A percentile compares a stretch with the other conserved stretches of the same genome.
Evolutionary conservation across 2,113 vertebrate genomes (phyloP).

Genomic region (Ginglymostoma cirratum): DNA sequence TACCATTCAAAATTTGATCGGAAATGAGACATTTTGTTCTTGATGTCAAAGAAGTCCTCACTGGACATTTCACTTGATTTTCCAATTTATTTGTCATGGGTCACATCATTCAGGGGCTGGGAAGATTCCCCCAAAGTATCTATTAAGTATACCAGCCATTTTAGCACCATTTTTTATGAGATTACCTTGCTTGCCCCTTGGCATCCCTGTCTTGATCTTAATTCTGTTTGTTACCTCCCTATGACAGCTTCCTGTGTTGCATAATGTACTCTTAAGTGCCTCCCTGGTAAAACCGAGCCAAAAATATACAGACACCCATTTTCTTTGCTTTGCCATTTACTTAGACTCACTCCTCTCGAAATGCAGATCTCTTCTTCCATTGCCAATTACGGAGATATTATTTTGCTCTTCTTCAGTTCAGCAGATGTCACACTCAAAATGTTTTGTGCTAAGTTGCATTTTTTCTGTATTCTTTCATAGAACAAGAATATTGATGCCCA

Average conservation of each 20-base stretch:
- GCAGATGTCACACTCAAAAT: not conserved
- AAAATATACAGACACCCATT: not conserved
- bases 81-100: no score
- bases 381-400: not conserved
- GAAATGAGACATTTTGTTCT: no score
- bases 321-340: not conserved
- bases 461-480: no score
- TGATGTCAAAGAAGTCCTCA: no score
- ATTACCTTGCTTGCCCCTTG: not conserved
- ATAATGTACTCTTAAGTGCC: not conserved
- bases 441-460: not conserved
- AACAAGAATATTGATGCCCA: no score
- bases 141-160: not conserved
- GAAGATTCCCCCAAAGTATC: not conserved
- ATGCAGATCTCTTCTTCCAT: not conserved
- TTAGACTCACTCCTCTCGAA: not conserved
- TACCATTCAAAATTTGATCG: no score
- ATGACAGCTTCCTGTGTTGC: not conserved
- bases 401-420: not conserved
- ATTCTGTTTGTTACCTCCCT: not conserved
- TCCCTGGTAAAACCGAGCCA: not conserved
- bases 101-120: no score
- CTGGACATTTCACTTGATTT: no score
- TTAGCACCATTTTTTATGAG: not conserved
- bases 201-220: not conserved